Conservation (phyloP, 2,888 invertebrate genomes). For the Dynastes hyllus region DNA sequence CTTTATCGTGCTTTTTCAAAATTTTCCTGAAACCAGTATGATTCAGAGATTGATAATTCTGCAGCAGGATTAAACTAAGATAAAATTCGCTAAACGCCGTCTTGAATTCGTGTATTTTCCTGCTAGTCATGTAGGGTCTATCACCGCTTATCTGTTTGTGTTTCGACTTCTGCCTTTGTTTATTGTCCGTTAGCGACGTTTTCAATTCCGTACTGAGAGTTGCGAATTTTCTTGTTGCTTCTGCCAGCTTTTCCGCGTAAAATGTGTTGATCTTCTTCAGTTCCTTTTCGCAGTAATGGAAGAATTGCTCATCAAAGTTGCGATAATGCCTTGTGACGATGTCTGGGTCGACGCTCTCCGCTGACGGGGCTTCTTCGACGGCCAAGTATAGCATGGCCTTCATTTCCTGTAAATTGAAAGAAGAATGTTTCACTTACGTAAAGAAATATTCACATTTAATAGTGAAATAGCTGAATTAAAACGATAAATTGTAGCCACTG, state of each 20-base stretch:
- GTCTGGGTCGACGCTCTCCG: conserved; percentile 83
- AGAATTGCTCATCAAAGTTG: conserved; percentile 89
- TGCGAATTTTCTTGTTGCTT: conserved; percentile 87
- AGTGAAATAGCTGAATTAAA: no score
- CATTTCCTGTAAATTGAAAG: conserved; percentile 77
- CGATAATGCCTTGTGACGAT: conserved; percentile 82
- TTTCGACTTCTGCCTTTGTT: conserved; percentile 63
- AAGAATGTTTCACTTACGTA: no score
- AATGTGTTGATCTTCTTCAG: conserved; percentile 92
- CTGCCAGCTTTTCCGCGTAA: conserved; percentile 91
- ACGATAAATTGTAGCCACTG: no score
- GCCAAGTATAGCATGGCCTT: conserved; percentile 88
- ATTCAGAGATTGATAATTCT: conserved; percentile 92
- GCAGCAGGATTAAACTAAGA: conserved; percentile 86
- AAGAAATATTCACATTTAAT: no score
- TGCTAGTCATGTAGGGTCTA: conserved; percentile 72
- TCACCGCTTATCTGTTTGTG: conserved; percentile 61
- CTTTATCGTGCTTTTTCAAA: conserved; percentile 92
- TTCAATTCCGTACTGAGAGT: conserved; percentile 83
- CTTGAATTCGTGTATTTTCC: conserved; percentile 87
- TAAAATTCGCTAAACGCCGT: conserved; percentile 94
- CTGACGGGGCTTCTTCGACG: conserved; percentile 84
- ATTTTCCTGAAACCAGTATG: conserved; percentile 93
- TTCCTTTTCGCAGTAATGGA: conserved; percentile 89
- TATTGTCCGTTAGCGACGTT: conserved; percentile 67